phyloP scores from a whole-genome alignment of 2,113 vertebrate species.

The Leucopternis melanops region DNA sequence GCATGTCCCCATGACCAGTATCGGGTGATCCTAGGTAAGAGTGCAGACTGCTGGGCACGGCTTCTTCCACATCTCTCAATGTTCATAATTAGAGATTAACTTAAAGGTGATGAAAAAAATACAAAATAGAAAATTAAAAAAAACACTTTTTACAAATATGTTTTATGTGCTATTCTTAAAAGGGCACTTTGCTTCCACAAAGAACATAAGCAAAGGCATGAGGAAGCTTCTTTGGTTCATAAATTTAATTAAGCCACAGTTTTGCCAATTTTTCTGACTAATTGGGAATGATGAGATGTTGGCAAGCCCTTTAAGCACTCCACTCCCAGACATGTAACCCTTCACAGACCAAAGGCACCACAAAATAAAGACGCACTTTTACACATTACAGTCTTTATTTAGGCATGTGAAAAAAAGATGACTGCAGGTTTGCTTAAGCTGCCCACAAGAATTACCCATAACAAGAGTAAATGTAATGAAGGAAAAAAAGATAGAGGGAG shows the following conservation, averaged over 20 bases:
- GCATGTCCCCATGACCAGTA: neutral
- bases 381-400: neutral
- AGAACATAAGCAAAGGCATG: neutral
- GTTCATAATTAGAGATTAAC: neutral
- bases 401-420: neutral
- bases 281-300: constrained; percentile 34
- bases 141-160: neutral
- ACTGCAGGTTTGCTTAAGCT: neutral
- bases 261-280: constrained; percentile 29
- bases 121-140: neutral
- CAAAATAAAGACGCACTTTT: neutral
- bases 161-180: neutral
- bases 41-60: neutral
- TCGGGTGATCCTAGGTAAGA: neutral
- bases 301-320: neutral
- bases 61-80: neutral
- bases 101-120: neutral
- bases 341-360: neutral
- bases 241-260: constrained; percentile 41
- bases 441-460: neutral
- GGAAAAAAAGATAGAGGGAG: neutral
- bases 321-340: neutral
- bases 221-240: constrained; percentile 36
- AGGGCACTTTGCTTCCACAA: neutral
- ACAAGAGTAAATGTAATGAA: neutral